Percentiles rank a stretch among this genome's conserved stretches.
Evolutionary conservation across 2,797 vertebrate species (phyloP).

Genomic region (Alcedo atthis): DNA sequence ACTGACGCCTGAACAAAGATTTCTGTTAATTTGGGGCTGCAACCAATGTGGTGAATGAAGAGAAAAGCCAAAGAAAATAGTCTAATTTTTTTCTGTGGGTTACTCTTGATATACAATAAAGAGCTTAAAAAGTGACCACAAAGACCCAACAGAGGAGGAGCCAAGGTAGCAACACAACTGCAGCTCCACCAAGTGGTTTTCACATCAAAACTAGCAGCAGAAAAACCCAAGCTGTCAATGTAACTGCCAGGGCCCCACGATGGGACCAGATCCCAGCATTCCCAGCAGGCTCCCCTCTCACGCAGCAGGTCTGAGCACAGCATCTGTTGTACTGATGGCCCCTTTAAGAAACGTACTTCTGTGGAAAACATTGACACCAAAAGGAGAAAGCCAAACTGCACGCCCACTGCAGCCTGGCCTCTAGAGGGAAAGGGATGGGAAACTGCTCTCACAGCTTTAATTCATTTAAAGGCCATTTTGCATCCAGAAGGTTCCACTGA

Average conservation of each 20-base stretch:
- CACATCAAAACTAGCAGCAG: not conserved
- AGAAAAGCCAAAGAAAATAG: slow-evolving; percentile 20
- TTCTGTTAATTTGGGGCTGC: slow-evolving; percentile 4
- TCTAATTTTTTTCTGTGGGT: not conserved
- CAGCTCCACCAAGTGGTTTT: not conserved
- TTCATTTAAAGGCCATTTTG: not conserved
- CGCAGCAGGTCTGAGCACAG: not conserved
- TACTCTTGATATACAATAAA: not conserved
- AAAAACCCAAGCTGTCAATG: not conserved
- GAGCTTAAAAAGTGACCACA: not conserved
- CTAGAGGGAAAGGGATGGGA: slow-evolving; percentile 24
- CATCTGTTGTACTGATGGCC: slow-evolving; percentile 33
- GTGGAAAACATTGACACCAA: slow-evolving; percentile 57
- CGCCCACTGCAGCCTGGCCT: slow-evolving; percentile 35
- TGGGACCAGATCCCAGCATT: not conserved
- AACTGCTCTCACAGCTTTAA: slow-evolving; percentile 30
- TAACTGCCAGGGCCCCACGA: not conserved
- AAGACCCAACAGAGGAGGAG: not conserved
- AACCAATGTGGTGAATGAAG: not conserved
- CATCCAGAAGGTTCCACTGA: slow-evolving; percentile 26
- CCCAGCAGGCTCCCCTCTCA: not conserved
- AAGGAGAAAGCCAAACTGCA: slow-evolving; percentile 55
- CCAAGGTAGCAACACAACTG: not conserved
- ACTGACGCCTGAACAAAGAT: not conserved
- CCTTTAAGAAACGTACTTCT: slow-evolving; percentile 38